A percentile compares a stretch with the other conserved stretches of the same genome.
Evolutionary conservation across 2,888 invertebrate species (phyloP).

Genomic region (Sepioteuthis lessoniana): DNA sequence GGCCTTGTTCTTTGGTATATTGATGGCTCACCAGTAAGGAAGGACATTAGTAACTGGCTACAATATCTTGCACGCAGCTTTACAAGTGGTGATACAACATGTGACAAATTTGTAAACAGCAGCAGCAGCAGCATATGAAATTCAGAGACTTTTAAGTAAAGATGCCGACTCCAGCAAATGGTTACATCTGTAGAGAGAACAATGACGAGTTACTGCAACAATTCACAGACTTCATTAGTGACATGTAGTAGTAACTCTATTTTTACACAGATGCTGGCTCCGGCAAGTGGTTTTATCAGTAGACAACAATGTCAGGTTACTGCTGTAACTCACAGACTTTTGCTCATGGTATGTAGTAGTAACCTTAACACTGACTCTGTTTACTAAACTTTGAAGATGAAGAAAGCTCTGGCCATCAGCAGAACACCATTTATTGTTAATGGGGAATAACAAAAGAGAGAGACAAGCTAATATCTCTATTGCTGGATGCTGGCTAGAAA

Average conservation of each 20-base stretch:
- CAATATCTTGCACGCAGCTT: constrained; percentile 9
- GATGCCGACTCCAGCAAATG: background rate
- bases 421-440: background rate
- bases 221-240: background rate
- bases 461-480: background rate
- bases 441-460: background rate
- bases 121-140: constrained; percentile 33
- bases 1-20: constrained; percentile 44
- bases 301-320: background rate
- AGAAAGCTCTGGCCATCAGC: background rate
- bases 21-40: constrained; percentile 42
- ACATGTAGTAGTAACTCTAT: background rate
- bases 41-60: constrained; percentile 8
- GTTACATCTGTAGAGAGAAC: constrained; percentile 14
- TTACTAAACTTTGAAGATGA: background rate
- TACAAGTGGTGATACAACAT: constrained; percentile 20
- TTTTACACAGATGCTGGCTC: background rate
- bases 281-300: constrained; percentile 33
- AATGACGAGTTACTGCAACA: background rate
- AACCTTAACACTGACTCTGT: constrained; percentile 3
- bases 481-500: constrained; percentile 33
- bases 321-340: background rate
- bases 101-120: background rate
- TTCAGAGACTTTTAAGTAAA: background rate
- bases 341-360: background rate